Conservation (phyloP, 2,797 vertebrate species). For the Artibeus lituratus region DNA sequence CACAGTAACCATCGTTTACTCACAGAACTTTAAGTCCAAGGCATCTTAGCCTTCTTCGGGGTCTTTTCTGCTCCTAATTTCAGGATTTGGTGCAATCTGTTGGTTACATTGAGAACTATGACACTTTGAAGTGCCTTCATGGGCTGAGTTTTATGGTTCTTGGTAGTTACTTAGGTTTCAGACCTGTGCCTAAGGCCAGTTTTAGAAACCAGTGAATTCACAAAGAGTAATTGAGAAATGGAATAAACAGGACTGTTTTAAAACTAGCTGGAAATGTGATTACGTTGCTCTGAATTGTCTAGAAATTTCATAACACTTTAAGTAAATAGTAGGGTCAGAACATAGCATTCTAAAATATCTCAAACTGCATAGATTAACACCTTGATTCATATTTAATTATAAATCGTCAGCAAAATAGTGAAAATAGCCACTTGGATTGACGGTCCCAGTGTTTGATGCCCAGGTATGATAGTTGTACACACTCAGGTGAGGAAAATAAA, state of each 20-base stretch:
- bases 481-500: background rate
- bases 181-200: background rate
- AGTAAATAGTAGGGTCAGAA: background rate
- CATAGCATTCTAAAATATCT: background rate
- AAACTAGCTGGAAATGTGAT: background rate
- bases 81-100: background rate
- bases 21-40: background rate
- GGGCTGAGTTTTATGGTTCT: background rate
- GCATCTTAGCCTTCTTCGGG: background rate
- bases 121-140: background rate
- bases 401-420: background rate
- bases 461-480: background rate
- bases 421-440: background rate
- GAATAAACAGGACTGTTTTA: background rate
- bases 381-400: constrained; percentile 3
- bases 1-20: background rate
- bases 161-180: background rate
- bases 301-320: background rate
- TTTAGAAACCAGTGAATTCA: background rate
- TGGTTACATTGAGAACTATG: background rate
- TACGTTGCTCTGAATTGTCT: background rate
- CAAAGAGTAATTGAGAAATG: background rate
- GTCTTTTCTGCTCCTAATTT: background rate
- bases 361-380: background rate
- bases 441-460: background rate